A percentile compares a stretch with the other conserved stretches of the same genome.
These are phyloP conservation scores for Rhynchonycteris naso DNA, from an alignment of 2,797 vertebrate genomes.

Conservation along the genomic window DNA sequence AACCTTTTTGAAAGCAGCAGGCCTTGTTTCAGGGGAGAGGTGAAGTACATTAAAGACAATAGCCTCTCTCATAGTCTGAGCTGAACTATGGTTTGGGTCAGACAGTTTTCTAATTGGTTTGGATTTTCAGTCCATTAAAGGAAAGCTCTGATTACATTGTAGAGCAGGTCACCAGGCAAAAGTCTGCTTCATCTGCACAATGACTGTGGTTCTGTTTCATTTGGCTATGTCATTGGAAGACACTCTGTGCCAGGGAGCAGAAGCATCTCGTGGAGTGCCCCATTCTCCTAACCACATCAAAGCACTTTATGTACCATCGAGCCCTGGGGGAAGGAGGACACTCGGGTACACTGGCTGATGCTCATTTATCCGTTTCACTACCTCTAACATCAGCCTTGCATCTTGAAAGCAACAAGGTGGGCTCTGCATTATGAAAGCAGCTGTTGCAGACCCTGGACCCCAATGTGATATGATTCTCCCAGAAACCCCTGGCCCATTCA, in stretches of 20 bases:
- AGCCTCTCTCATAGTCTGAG: conserved; percentile 37
- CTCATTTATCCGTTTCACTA: background rate
- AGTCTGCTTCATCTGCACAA: conserved; percentile 61
- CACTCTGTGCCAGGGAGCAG: background rate
- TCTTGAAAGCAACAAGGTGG: background rate
- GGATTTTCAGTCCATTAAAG: conserved; percentile 70
- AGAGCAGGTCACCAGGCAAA: conserved; percentile 51
- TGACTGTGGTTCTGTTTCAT: conserved; percentile 28
- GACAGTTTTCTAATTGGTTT: conserved; percentile 73
- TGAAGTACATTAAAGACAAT: conserved; percentile 60
- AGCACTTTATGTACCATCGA: background rate
- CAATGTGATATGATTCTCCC: background rate
- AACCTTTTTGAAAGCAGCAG: conserved; percentile 66
- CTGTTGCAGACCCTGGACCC: background rate
- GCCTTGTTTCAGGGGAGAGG: conserved; percentile 58
- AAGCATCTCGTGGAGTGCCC: background rate
- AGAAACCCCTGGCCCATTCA: background rate
- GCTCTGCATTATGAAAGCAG: conserved; percentile 9
- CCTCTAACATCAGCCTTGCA: background rate
- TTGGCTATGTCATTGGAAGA: background rate
- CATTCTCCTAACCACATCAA: background rate
- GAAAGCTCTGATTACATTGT: conserved; percentile 67
- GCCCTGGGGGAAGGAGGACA: background rate
- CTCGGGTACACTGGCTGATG: background rate
- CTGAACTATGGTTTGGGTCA: conserved; percentile 66